Percentiles rank a stretch among this genome's conserved stretches.
Conservation (phyloP, 2,888 invertebrate species). For the Drosophila emarginata region DNA sequence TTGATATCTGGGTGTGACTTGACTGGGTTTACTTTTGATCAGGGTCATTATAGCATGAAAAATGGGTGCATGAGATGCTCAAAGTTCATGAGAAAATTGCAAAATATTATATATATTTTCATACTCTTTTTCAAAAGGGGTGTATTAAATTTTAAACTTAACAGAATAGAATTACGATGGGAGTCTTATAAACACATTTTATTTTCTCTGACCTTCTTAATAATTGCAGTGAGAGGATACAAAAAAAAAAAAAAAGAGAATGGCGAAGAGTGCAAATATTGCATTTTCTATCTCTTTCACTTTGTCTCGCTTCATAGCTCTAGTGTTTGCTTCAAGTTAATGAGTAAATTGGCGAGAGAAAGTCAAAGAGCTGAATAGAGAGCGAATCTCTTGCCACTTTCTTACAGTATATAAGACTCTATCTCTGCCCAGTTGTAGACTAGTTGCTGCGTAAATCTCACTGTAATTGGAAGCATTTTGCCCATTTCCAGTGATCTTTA, state of each 20-base stretch:
- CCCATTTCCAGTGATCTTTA: background rate
- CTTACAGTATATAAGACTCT: background rate
- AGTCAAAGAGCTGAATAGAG: background rate
- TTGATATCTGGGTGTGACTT: conserved; percentile 29
- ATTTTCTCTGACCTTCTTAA: background rate
- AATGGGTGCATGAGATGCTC: background rate
- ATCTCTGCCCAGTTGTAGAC: no score
- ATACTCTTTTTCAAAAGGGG: no score
- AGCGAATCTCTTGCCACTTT: background rate
- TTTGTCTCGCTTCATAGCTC: background rate
- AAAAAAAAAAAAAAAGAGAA: background rate
- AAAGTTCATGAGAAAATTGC: background rate
- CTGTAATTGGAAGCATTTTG: background rate
- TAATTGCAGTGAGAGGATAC: background rate
- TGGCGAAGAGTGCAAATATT: background rate
- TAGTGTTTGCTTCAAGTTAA: conserved; percentile 7
- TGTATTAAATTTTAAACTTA: no score
- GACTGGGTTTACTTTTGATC: no score
- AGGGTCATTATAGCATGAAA: background rate
- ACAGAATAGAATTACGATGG: no score
- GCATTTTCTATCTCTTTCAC: background rate
- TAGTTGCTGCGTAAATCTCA: background rate
- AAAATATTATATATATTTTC: background rate
- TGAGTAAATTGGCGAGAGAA: background rate
- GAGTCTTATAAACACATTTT: no score